Conservation (phyloP, 2,888 invertebrate species). For the Branchellion lobata region DNA sequence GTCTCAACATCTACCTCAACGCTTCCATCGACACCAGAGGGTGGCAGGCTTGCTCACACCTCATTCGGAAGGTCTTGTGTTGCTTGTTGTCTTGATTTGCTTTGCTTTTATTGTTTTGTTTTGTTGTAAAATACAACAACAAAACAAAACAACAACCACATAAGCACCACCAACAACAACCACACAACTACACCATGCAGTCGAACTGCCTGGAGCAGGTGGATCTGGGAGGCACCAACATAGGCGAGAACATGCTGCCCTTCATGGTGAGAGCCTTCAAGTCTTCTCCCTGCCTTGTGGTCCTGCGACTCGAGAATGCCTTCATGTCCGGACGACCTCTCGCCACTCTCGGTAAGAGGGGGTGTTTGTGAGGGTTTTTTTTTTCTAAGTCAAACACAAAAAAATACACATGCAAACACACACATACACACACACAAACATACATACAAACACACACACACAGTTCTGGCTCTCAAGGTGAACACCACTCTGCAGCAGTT, state of each 20-base stretch:
- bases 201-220: slow-evolving; percentile 72
- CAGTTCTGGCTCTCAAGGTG: slow-evolving; percentile 77
- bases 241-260: slow-evolving; percentile 73
- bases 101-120: slow-evolving; percentile 16
- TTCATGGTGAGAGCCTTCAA: slow-evolving; percentile 74
- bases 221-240: slow-evolving; percentile 69
- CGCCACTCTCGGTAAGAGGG: slow-evolving; percentile 70
- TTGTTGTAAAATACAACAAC: too few relatives aligned
- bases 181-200: too few relatives aligned
- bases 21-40: slow-evolving; percentile 75
- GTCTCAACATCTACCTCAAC: slow-evolving; percentile 77
- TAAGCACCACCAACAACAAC: not conserved
- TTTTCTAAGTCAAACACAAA: too few relatives aligned
- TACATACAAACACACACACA: too few relatives aligned
- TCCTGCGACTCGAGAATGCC: slow-evolving; percentile 77
- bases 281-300: slow-evolving; percentile 71
- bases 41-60: slow-evolving; percentile 79
- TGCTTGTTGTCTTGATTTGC: slow-evolving; percentile 3
- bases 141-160: too few relatives aligned
- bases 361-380: not conserved
- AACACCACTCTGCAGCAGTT: slow-evolving; percentile 76
- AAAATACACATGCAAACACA: too few relatives aligned
- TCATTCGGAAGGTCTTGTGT: slow-evolving; percentile 72
- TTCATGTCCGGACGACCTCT: slow-evolving; percentile 74
- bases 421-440: too few relatives aligned